phyloP scores from a whole-genome alignment of 2,113 vertebrate species.

The Psittacara wagleri region DNA sequence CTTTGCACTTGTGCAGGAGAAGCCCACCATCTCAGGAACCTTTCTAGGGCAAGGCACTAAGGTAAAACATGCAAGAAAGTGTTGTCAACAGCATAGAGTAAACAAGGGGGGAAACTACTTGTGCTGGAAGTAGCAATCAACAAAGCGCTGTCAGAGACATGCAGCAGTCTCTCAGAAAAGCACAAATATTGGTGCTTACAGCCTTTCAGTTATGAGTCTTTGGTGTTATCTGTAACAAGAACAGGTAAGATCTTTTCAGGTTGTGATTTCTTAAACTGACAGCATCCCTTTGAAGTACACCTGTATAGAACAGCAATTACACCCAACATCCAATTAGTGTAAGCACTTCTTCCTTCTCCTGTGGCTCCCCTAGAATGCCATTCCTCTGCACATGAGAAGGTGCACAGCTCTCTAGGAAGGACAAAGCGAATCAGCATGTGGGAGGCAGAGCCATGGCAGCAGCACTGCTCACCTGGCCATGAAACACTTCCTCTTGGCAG shows the following conservation, averaged over 20 bases:
- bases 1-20: neutral
- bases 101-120: neutral
- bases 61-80: neutral
- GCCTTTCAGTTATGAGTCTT: neutral
- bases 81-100: neutral
- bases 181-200: neutral
- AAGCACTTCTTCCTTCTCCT: neutral
- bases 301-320: constrained; percentile 28
- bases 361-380: neutral
- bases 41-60: neutral
- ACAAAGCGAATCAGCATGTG: neutral
- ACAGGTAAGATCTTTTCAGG: constrained; percentile 15
- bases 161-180: neutral
- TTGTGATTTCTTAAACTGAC: constrained; percentile 19
- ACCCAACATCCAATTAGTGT: constrained; percentile 4
- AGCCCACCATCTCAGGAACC: neutral
- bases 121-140: neutral
- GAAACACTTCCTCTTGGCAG: neutral
- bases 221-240: neutral
- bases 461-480: neutral
- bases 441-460: neutral
- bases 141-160: neutral
- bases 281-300: constrained; percentile 30
- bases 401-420: constrained; percentile 17
- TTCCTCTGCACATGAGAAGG: neutral